Percentiles rank a stretch among this genome's conserved stretches.
Conservation (phyloP, 2,113 vertebrate genomes). For the Emydocephalus ijimae region DNA sequence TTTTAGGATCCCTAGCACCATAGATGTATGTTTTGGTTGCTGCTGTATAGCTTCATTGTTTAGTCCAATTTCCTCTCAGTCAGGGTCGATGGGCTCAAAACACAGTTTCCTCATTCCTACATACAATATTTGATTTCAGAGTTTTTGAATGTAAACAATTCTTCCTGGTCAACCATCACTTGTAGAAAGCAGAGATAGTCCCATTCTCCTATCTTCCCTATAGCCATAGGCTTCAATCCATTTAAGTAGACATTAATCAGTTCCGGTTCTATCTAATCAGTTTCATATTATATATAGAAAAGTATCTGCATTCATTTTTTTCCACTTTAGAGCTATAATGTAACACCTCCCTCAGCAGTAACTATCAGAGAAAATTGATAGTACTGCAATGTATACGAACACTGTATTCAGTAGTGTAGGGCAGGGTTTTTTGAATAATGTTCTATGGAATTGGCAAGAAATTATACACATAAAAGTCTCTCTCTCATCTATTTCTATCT, state of each 20-base stretch:
- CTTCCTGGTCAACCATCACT: neutral
- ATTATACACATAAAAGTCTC: neutral
- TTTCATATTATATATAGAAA: neutral
- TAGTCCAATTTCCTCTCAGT: neutral
- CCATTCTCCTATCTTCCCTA: neutral
- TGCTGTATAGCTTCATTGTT: neutral
- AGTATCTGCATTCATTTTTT: neutral
- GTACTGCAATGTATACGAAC: neutral
- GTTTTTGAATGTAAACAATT: neutral
- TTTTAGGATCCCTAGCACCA: neutral
- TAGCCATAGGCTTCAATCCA: neutral
- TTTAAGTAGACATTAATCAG: neutral
- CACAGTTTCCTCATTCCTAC: neutral
- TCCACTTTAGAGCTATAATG: neutral
- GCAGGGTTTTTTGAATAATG: neutral
- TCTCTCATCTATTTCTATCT: neutral
- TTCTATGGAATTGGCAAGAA: neutral
- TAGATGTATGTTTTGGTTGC: neutral
- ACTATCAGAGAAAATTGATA: neutral
- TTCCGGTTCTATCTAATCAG: neutral
- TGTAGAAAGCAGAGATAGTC: neutral
- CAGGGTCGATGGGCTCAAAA: neutral
- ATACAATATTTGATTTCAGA: neutral
- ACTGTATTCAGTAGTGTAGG: neutral
- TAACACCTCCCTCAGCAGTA: neutral